Percentiles rank a stretch among this genome's conserved stretches.
Conservation (phyloP, 1,140 invertebrate genomes). For the Laupala kohalensis region DNA sequence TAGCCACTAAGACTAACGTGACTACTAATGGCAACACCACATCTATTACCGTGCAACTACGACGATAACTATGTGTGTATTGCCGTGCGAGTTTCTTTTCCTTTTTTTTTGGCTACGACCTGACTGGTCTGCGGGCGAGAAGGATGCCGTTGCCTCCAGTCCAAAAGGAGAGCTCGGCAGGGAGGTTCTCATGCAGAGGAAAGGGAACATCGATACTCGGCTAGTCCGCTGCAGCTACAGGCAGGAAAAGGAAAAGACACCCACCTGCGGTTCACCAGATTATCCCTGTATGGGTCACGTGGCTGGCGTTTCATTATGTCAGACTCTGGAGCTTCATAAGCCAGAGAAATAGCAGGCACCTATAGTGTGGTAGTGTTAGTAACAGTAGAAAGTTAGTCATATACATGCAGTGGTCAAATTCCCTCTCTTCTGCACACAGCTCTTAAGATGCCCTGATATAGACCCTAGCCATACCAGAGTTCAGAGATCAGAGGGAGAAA, state of each 20-base stretch:
- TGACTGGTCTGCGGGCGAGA: neutral
- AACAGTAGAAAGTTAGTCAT: conserved; percentile 15
- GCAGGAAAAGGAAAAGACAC: conserved; percentile 5
- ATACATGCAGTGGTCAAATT: conserved; percentile 6
- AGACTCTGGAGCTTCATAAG: conserved; percentile 89
- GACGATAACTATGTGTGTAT: neutral
- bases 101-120: neutral
- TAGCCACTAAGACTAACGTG: neutral
- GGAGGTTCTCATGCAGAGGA: neutral
- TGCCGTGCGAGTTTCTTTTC: conserved; percentile 1
- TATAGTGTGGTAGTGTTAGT: conserved; percentile 25
- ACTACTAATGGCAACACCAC: neutral
- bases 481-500: conserved; percentile 6
- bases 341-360: conserved; percentile 92
- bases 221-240: conserved; percentile 5
- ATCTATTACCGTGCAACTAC: neutral
- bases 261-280: conserved; percentile 88
- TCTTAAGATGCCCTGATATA: conserved; percentile 2
- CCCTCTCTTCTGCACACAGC: neutral
- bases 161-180: neutral
- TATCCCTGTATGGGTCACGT: conserved; percentile 84
- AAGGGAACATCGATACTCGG: neutral
- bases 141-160: neutral
- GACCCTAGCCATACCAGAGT: conserved; percentile 7
- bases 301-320: conserved; percentile 96